Percentiles rank a stretch among this genome's conserved stretches.
phyloP scores from a whole-genome alignment of 2,888 invertebrate species.

The Apodemia duryi region DNA sequence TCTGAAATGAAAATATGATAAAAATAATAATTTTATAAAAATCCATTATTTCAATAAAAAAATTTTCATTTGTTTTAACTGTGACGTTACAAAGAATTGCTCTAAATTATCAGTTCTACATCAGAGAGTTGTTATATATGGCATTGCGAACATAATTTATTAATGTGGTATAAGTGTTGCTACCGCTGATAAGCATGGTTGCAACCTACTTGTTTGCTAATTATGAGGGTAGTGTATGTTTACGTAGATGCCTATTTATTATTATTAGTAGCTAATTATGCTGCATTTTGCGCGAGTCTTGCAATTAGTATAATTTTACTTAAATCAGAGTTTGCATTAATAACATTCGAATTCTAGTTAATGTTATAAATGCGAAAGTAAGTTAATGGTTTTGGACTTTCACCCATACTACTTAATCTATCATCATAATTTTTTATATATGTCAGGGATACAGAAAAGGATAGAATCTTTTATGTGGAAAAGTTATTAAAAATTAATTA shows the following conservation, averaged over 20 bases:
- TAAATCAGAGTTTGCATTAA: too few species aligned
- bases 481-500: too few species aligned
- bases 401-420: too few species aligned
- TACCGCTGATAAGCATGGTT: conserved; percentile 1
- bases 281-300: not conserved
- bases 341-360: too few species aligned
- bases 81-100: not conserved
- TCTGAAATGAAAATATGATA: not conserved
- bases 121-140: not conserved
- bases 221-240: conserved; percentile 1
- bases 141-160: not conserved
- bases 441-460: too few species aligned
- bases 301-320: too few species aligned
- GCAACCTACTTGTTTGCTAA: conserved; percentile 16
- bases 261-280: not conserved
- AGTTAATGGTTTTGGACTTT: too few species aligned
- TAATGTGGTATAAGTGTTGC: conserved; percentile 1
- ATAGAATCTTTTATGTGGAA: too few species aligned
- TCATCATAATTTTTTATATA: too few species aligned
- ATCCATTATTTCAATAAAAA: not conserved
- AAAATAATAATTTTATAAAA: not conserved
- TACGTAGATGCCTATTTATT: not conserved
- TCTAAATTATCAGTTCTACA: not conserved
- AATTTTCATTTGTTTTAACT: not conserved
- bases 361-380: too few species aligned